Conservation (phyloP, 2,888 invertebrate species). For the Tetrapedia diversipes region DNA sequence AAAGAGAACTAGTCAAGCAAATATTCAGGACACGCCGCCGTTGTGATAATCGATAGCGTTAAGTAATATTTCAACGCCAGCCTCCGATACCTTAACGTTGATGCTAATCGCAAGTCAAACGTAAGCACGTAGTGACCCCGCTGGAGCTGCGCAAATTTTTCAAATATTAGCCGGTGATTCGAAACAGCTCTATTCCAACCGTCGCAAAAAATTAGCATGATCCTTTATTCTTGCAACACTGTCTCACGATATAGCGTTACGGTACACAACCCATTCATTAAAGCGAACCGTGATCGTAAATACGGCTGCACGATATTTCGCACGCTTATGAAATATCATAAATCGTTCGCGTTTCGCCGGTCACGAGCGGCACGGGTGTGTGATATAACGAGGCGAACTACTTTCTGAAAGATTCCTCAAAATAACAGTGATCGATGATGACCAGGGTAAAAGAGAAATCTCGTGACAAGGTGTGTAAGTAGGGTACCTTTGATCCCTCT, state of each 20-base stretch:
- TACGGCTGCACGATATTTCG: neutral
- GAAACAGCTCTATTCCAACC: neutral
- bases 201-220: neutral
- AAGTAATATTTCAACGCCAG: neutral
- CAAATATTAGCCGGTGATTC: too few relatives aligned
- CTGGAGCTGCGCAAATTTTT: too few relatives aligned
- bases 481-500: conserved; percentile 64
- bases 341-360: conserved; percentile 4
- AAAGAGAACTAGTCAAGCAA: conserved; percentile 17
- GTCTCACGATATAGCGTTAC: neutral
- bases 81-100: too few relatives aligned
- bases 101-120: neutral
- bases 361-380: neutral
- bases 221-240: neutral
- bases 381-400: conserved; percentile 22
- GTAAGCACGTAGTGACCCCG: too few relatives aligned
- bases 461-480: conserved; percentile 48
- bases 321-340: neutral
- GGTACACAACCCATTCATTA: neutral
- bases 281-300: neutral
- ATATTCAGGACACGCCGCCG: conserved; percentile 22
- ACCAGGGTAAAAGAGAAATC: conserved; percentile 54
- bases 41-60: conserved; percentile 15
- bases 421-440: conserved; percentile 41
- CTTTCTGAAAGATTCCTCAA: conserved; percentile 24